Percentiles rank a stretch among this genome's conserved stretches.
These are phyloP conservation scores for Drosophila subsilvestris DNA, from an alignment of 2,888 invertebrate genomes.

Conservation along the genomic window DNA sequence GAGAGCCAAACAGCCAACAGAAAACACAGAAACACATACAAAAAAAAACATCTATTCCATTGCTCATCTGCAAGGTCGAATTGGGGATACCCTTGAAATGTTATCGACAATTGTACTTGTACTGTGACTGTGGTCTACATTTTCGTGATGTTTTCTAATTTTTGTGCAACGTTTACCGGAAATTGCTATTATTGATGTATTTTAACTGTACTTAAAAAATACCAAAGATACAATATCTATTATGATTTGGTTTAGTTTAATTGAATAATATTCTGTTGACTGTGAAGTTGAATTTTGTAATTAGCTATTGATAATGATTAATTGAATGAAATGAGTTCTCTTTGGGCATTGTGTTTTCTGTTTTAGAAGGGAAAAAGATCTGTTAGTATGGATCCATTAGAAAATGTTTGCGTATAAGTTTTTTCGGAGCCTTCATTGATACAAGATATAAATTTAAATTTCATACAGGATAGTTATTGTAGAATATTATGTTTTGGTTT, in stretches of 20 bases:
- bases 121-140: constrained; percentile 6
- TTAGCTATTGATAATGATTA: background rate
- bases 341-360: background rate
- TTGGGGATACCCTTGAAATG: constrained; percentile 40
- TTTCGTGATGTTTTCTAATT: constrained; percentile 26
- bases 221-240: background rate
- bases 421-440: no score
- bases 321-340: background rate
- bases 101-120: constrained; percentile 30
- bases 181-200: background rate
- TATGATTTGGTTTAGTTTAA: background rate
- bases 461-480: no score
- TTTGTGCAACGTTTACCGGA: background rate
- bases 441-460: no score
- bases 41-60: constrained; percentile 52
- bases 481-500: no score
- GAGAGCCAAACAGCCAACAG: constrained; percentile 17
- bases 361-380: background rate
- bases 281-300: background rate
- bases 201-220: background rate
- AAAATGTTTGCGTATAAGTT: no score
- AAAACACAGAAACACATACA: constrained; percentile 50
- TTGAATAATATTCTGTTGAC: background rate
- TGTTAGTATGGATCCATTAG: background rate
- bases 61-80: constrained; percentile 45